Base-by-base conservation (phyloP, 2,797 vertebrate species). In the Tenualosa ilisha region DNA sequence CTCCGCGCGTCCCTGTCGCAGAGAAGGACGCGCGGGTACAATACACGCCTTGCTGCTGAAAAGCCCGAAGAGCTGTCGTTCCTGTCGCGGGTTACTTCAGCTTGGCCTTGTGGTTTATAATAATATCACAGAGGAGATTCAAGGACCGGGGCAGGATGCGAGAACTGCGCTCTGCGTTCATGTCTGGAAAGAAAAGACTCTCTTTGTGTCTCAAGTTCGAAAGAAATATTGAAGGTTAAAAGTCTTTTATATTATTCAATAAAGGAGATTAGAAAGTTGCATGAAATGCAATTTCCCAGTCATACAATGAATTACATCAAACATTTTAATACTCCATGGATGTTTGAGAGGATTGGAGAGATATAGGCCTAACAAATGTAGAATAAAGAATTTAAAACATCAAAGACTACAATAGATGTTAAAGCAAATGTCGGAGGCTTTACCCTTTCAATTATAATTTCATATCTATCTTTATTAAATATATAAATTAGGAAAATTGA, bases 321-420 rank as follows among this genome's bases (percentile, higher is more conserved):
- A 85, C 54, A 72, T 82, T 61, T 84, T 61, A 83, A 43, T 88
- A 82, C 51, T 46, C 43, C 4, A 79, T 8, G 84, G 65, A 82
- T 84, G 85, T 84, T 81, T 87, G 7, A 86, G 56, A 49, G 9
- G 83, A 85, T 72, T 68, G 6, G 82, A 84, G 49, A 85, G 86
- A 85, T 68, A 84, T 0, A 22, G 50, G 50, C 50, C 50, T 51
- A 51, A 46, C 26, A 20, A 13, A 59, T 65, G n/a, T 83, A 81
- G 84, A 86, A 86, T 49, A 89, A 81, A 89, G 51, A 85, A 89
- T 86, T 83, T 22, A 82, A 85, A 87, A 43, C 72, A 43, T 79
- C 72, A 79, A 79, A 79, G 72, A 79, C 72, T 79, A 79, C 72
- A 79, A 43, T 79, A 53, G 54, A 53, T 43, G 81, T 24, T 75